Conservation (phyloP, 2,113 vertebrate species). For the Hystrix brachyura region DNA sequence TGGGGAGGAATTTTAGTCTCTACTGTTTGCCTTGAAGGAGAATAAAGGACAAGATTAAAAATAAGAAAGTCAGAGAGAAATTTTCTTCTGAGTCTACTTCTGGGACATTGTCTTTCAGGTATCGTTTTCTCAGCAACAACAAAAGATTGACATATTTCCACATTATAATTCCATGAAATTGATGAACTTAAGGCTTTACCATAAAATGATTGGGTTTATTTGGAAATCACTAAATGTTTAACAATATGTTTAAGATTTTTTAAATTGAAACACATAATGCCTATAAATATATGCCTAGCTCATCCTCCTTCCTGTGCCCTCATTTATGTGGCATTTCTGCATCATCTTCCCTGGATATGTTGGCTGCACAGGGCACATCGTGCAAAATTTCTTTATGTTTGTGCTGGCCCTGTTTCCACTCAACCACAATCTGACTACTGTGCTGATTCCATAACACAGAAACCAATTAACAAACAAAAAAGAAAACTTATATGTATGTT, state of each 20-base stretch:
- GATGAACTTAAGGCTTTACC: background rate
- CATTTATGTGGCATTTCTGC: background rate
- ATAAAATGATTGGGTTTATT: background rate
- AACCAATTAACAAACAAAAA: background rate
- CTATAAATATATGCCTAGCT: too few relatives aligned
- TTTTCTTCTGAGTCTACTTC: too few relatives aligned
- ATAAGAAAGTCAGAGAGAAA: too few relatives aligned
- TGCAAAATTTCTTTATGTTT: background rate
- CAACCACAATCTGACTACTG: background rate
- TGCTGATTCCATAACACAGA: background rate
- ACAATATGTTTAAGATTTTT: background rate
- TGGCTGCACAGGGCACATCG: background rate
- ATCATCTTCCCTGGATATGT: background rate
- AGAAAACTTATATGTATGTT: background rate
- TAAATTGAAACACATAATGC: background rate
- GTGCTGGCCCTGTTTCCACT: background rate
- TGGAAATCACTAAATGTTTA: background rate
- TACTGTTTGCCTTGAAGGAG: background rate
- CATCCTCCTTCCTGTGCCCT: background rate
- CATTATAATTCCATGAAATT: background rate
- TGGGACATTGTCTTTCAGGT: too few relatives aligned
- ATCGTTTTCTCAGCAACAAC: background rate
- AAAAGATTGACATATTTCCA: background rate
- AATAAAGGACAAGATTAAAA: too few relatives aligned
- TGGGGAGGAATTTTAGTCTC: too few relatives aligned